phyloP scores from a whole-genome alignment of 2,113 vertebrate species.

The Ceratotherium simum region DNA sequence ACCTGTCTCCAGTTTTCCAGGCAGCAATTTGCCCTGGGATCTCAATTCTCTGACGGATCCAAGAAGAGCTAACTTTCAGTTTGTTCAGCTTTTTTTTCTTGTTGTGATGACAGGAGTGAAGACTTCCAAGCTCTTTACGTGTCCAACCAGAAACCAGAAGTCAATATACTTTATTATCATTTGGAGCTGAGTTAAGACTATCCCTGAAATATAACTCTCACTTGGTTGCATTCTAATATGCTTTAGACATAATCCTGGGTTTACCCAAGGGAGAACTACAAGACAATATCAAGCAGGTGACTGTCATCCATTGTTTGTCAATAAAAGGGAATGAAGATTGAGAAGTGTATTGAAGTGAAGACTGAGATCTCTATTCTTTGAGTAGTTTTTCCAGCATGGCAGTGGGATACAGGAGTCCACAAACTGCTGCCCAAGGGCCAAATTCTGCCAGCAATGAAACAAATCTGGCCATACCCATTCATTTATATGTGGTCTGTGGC shows the following conservation, averaged over 20 bases:
- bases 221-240: constrained; percentile 9
- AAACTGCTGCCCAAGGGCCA: neutral
- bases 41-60: neutral
- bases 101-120: neutral
- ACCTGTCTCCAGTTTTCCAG: neutral
- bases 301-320: neutral
- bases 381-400: neutral
- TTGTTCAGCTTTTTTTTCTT: neutral
- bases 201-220: neutral
- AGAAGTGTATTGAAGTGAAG: neutral
- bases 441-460: neutral
- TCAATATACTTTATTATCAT: neutral
- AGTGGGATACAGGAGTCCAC: neutral
- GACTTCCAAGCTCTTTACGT: neutral
- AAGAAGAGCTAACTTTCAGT: neutral
- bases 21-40: neutral
- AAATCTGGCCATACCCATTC: neutral
- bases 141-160: neutral
- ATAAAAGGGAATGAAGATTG: neutral
- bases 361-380: neutral
- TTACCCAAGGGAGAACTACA: neutral
- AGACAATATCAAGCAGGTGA: neutral
- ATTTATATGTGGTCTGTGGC: neutral
- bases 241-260: neutral
- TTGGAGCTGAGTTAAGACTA: neutral